Percentiles rank a stretch among this genome's conserved stretches.
Evolutionary conservation across 2,888 invertebrate genomes (phyloP).

Genomic region (Lamproptera curius): DNA sequence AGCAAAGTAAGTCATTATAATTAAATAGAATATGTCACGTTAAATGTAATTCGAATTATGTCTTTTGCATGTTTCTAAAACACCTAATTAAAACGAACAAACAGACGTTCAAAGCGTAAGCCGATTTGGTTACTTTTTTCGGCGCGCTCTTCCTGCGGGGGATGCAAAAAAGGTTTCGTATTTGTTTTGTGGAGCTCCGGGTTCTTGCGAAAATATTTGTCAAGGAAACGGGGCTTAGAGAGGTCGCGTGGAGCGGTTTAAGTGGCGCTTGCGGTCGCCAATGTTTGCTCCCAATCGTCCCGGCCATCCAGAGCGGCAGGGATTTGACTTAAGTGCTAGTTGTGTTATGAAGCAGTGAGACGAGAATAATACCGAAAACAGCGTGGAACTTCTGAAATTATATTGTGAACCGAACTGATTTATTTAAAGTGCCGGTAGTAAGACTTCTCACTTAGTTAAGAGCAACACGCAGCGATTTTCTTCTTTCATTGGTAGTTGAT

Average conservation of each 20-base stretch:
- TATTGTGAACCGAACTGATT: too few relatives aligned
- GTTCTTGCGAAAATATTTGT: neutral
- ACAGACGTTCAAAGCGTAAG: neutral
- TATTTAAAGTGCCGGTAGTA: too few relatives aligned
- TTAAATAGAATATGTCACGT: too few relatives aligned
- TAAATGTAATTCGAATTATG: too few relatives aligned
- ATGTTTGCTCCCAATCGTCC: neutral
- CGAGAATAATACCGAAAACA: too few relatives aligned
- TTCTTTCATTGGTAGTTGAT: too few relatives aligned
- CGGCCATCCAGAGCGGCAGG: neutral
- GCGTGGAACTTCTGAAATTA: too few relatives aligned
- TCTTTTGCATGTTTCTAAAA: neutral
- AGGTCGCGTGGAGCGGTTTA: neutral
- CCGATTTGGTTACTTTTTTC: neutral
- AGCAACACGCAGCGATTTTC: too few relatives aligned
- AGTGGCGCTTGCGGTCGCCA: neutral
- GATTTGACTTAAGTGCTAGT: neutral
- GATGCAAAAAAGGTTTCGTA: constrained; percentile 1
- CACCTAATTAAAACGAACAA: neutral
- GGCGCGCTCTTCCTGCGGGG: neutral
- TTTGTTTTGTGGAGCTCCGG: constrained; percentile 1
- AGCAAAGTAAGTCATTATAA: too few relatives aligned
- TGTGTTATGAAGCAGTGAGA: too few relatives aligned
- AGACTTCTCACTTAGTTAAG: too few relatives aligned
- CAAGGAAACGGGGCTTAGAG: neutral